Conservation (phyloP, 2,113 vertebrate species). For the Anarhynchus alexandrinus region DNA sequence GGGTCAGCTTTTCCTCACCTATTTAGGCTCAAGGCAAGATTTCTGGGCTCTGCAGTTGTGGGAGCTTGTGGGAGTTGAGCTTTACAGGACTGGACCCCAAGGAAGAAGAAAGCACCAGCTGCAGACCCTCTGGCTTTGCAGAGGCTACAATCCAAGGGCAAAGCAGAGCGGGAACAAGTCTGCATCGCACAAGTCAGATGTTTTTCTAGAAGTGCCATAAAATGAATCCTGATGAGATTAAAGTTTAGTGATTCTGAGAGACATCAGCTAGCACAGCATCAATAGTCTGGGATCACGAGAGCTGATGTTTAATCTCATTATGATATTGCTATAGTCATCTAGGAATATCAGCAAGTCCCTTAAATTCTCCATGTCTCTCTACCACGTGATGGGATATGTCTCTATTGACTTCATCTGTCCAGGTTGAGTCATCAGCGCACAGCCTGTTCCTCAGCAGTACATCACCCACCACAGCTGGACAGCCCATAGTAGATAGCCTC, state of each 20-base stretch:
- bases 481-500: accelerated
- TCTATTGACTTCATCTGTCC: neutral
- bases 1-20: neutral
- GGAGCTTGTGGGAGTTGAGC: neutral
- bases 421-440: neutral
- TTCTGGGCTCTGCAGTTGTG: neutral
- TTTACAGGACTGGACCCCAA: neutral
- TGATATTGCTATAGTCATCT: neutral
- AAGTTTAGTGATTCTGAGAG: neutral
- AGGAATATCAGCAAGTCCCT: neutral
- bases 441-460: neutral
- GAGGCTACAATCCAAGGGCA: neutral
- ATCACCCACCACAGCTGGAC: neutral
- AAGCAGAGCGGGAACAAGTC: neutral
- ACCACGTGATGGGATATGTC: accelerated
- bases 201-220: neutral
- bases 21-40: neutral
- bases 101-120: neutral
- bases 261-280: neutral
- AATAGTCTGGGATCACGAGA: neutral
- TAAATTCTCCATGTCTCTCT: neutral
- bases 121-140: neutral
- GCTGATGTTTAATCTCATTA: neutral
- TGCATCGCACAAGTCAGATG: neutral
- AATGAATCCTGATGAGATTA: neutral